These are phyloP conservation scores for Callipepla californica DNA, from an alignment of 2,113 vertebrate species.

Conservation along the genomic window DNA sequence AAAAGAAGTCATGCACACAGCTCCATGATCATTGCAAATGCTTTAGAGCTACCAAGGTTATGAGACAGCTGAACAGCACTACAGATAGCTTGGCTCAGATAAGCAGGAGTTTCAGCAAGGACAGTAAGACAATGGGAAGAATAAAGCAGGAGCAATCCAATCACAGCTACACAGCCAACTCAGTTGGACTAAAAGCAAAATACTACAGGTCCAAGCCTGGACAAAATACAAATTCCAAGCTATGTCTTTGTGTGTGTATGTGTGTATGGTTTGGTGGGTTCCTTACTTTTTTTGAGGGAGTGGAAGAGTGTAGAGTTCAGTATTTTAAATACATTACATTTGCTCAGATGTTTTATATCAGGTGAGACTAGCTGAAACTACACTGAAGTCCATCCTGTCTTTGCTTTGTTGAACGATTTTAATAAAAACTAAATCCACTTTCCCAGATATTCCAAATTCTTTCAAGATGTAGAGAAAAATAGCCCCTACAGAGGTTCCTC, in stretches of 20 bases:
- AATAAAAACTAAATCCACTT: background rate
- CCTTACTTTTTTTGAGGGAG: background rate
- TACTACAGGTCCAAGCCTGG: background rate
- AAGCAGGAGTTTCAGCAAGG: background rate
- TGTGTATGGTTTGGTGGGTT: background rate
- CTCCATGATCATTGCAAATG: background rate
- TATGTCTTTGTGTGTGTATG: background rate
- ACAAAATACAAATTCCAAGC: background rate
- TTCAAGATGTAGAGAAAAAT: background rate
- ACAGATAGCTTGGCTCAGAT: background rate
- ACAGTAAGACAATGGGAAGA: background rate
- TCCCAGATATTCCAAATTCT: background rate
- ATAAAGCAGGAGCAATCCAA: background rate
- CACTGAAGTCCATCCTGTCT: background rate
- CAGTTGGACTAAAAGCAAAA: background rate
- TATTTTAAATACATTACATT: background rate
- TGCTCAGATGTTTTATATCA: background rate
- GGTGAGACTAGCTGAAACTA: background rate
- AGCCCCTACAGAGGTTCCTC: background rate
- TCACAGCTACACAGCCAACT: background rate
- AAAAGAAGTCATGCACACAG: background rate
- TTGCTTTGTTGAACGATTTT: background rate
- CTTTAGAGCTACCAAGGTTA: background rate
- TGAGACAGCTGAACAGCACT: slow-evolving; percentile 4
- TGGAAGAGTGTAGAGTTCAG: background rate